Conservation (phyloP, 2,888 invertebrate species). For the Pseudolycoriella hygida region DNA sequence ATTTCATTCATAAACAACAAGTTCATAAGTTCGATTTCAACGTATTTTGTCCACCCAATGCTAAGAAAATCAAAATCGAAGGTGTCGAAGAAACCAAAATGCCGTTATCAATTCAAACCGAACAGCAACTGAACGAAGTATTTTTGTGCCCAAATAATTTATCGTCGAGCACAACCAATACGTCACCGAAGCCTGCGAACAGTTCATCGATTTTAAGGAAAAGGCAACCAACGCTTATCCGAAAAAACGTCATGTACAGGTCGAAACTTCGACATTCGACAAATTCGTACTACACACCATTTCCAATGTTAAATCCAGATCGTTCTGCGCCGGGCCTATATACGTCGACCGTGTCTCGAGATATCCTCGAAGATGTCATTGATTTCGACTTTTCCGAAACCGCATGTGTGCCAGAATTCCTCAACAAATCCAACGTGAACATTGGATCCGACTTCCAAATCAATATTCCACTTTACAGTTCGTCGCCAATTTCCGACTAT, state of each 20-base stretch:
- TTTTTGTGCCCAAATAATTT: constrained; percentile 61
- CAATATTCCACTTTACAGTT: constrained; percentile 38
- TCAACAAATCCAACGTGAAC: constrained; percentile 60
- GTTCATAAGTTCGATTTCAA: constrained; percentile 9
- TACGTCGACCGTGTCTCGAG: constrained; percentile 21
- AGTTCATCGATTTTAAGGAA: constrained; percentile 29
- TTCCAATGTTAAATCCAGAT: constrained; percentile 85
- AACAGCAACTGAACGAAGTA: constrained; percentile 44
- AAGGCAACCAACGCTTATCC: constrained; percentile 22
- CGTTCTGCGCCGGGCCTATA: constrained; percentile 74
- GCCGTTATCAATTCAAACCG: constrained; percentile 19
- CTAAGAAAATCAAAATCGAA: constrained; percentile 11
- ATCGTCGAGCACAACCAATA: constrained; percentile 32
- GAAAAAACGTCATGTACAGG: constrained; percentile 2
- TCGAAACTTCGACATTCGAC: constrained; percentile 21
- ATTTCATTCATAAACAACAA: constrained; percentile 34
- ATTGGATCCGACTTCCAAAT: constrained; percentile 78
- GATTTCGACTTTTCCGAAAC: constrained; percentile 24
- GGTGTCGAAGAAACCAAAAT: constrained; percentile 15
- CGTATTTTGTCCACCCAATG: constrained; percentile 12
- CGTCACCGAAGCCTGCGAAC: constrained; percentile 16
- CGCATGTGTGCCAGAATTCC: constrained; percentile 20
- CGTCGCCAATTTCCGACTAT: background rate
- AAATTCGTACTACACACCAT: constrained; percentile 62
- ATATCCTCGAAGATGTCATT: constrained; percentile 16